Base-by-base conservation (phyloP, 1,140 invertebrate species). In the Neodiprion lecontei region DNA sequence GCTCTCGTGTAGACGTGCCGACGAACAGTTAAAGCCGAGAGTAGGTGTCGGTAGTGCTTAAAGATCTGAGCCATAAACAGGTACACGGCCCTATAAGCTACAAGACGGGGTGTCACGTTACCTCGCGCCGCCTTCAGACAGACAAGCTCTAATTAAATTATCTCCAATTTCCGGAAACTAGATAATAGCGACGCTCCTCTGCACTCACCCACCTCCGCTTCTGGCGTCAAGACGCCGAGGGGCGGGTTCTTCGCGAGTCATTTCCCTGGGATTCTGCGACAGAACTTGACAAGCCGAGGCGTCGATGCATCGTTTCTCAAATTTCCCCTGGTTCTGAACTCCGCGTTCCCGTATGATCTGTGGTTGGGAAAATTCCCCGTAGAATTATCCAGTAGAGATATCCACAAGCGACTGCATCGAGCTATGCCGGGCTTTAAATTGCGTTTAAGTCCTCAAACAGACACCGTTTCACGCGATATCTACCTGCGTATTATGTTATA, bases 161-260 rank as follows among this genome's bases (percentile, higher is more conserved):
- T 47, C 67, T 69, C 67, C 17, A 69, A 69, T 69, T 69, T 69
- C 67, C 67, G 11, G 21, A 23, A 69, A 69, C 67, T 47, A 69
- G 17, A 69, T 69, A 69, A 69, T 69, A 47, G 67, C 21, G 67
- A 23, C 23, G 67, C 21, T 47, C 21, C 21, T 61, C 21, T 69
- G 67, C 67, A 69, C 67, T 69, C 40, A 69, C 11, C 7, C 12
- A 11, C 17, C 21, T 47, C 17, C 67, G 21, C 11, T 11, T 12
- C 12, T 12, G 21, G 14, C 17, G 12, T 65, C 61, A 65, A 1
- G 12, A 65, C 61, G 61, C 12, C 12, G 61, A 14, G 12, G 61
- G 67, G 40, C 67, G 67, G 28, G 14, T 69, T 47, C 40, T 23
- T 21, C 17, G 17, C 11, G 67, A 21, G 40, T 69, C 40, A 23